phyloP scores from a whole-genome alignment of 2,113 vertebrate genomes.

The Chloebia gouldiae region DNA sequence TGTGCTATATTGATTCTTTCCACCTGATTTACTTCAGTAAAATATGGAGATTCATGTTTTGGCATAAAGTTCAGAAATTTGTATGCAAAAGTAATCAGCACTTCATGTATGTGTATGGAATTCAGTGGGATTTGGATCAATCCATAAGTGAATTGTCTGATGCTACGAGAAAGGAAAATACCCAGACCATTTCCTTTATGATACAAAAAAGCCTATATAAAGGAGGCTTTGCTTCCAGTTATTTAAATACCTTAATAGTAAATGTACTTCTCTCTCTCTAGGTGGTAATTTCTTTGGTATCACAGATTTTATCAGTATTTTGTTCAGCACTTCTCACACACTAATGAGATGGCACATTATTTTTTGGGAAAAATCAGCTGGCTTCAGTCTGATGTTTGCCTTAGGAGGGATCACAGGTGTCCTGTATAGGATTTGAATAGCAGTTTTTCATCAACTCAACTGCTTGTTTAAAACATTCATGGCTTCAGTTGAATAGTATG shows the following conservation, averaged over 20 bases:
- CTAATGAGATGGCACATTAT: background rate
- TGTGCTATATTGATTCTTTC: background rate
- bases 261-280: background rate
- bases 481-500: background rate
- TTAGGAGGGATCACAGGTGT: background rate
- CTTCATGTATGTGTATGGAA: background rate
- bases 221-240: background rate
- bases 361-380: background rate
- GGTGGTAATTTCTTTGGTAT: background rate
- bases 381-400: background rate
- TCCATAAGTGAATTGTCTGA: background rate
- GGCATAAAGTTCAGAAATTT: background rate
- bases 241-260: background rate
- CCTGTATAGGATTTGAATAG: background rate
- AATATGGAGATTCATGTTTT: background rate
- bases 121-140: background rate
- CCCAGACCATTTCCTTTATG: accelerated
- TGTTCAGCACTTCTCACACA: background rate
- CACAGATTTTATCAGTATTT: background rate
- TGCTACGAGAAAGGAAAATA: background rate
- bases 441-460: background rate
- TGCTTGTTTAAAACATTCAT: background rate
- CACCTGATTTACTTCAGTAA: background rate
- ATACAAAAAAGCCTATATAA: background rate
- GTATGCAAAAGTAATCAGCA: background rate